Base-by-base conservation (phyloP, 2,113 vertebrate genomes). In the Pseudopodoces humilis region DNA sequence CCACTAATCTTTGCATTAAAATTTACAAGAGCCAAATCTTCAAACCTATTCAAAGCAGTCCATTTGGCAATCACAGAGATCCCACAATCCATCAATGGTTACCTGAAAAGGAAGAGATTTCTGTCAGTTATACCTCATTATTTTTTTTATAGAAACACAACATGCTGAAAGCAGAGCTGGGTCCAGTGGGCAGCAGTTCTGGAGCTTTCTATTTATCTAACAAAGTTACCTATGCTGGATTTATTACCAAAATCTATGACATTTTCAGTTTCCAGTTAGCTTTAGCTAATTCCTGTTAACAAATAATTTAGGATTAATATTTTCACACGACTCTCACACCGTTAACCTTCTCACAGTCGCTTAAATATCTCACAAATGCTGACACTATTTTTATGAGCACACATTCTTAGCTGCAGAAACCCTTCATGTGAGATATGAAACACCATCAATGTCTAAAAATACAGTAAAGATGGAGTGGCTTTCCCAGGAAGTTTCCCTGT, bases 11-110 rank as follows among this genome's bases (percentile, higher is more conserved):
- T 70, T 96, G 96, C 89, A 95, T 94, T 93, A 96, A 37, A 92
- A 90, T 92, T 95, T 75, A 96, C 88, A 97, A 95, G 86, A 97
- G 97, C 94, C 83, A 95, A 93, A 94, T 97, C 98, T 98, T 98
- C 98, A 98, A 97, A 98, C 98, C 98, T 97, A 97, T 76, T 94
- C 94, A 95, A 82, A 88, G 97, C 75, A 84, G 95, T 95, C 94
- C 96, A n/a, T 63, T 53, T 84, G 95, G 87, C 58, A 75, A 76
- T 5, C 7, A 69, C 60, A 21, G 92, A 55, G 79, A 49, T 47
- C 23, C 65, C 7, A 15, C 52, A 37, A 79, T 86, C 44, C 81
- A 27, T 67, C 55, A 78, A 39, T 39, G 39, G 95, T 95, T 94
- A 97, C 97, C 98, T 98, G 96, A 9, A 97, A 97, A 95, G 20